phyloP scores from a whole-genome alignment of 2,113 vertebrate species.

The Motacilla alba region DNA sequence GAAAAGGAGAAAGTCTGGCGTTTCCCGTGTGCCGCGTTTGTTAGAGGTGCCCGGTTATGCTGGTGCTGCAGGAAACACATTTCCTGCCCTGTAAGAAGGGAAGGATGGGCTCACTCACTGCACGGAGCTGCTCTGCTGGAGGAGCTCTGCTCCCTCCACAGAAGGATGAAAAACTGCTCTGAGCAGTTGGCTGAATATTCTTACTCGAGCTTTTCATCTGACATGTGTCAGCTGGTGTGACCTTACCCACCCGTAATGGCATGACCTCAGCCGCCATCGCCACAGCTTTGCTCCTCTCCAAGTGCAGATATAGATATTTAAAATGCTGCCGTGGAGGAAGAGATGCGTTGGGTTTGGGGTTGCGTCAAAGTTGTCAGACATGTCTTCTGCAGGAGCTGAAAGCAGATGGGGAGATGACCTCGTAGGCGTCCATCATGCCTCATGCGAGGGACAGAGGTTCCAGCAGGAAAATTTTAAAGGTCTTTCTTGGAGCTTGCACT shows the following conservation, averaged over 20 bases:
- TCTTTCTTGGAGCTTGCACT: not conserved
- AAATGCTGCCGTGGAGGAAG: not conserved
- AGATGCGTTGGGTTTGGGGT: not conserved
- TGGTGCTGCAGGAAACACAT: not conserved
- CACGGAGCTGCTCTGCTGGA: accelerated
- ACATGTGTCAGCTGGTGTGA: conserved; percentile 35
- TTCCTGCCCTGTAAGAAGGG: not conserved
- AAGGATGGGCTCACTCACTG: accelerated
- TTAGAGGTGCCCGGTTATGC: not conserved
- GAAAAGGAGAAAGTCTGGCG: not conserved
- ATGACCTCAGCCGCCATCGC: not conserved
- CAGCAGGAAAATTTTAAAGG: not conserved
- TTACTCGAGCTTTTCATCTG: not conserved
- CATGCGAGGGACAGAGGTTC: not conserved
- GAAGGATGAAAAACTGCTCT: not conserved
- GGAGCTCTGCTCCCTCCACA: not conserved
- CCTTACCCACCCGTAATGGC: not conserved
- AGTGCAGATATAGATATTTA: not conserved
- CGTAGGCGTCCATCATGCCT: not conserved
- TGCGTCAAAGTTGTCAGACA: conserved; percentile 24
- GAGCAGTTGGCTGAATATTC: not conserved
- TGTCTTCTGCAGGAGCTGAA: not conserved
- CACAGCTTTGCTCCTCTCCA: not conserved
- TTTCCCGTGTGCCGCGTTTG: accelerated
- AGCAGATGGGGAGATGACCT: conserved; percentile 31